Base-by-base conservation (phyloP, 2,888 invertebrate species). In the Rutpela maculata region DNA sequence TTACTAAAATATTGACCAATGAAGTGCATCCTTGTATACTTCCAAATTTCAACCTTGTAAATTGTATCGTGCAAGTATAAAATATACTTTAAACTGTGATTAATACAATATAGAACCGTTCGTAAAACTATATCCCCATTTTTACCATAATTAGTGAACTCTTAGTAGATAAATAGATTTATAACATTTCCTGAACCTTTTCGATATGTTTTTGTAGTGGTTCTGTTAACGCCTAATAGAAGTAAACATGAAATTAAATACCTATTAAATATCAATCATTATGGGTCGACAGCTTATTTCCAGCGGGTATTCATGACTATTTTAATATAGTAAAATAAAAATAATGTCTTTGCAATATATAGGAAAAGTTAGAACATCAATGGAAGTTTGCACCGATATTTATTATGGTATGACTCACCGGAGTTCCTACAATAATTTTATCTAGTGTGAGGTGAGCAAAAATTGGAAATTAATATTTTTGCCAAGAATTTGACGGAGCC, bases 1-100 rank as follows among this genome's bases (percentile, higher is more conserved):
- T 26, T 26, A n/a, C 18, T 10, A 69, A 57, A 57, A 57, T 50
- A 22, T 67, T 67, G 60, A 67, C 68, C 59, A 67, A 74, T n/a
- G 43, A 3, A 56, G 17, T 12, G 38, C 31, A 56, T 68, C 59
- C 75, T 73, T 72, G 22, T 71, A 74, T 79, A 79, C 72, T 75
- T 77, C 72, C 79, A 75, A 78, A 79, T 80, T 81, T 79, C 74
- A 73, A 76, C 78, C 73, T 77, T 80, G 80, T 81, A 79, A 66
- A 80, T 75, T 75, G 68, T 77, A 77, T 71, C 72, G 77, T 78
- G 68, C 77, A 77, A 82, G 80, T 82, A 82, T 80, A 79, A 68
- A 71, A 82, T 84, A 84, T 86, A 86, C 85, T 86, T 86, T 85
- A 84, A 86, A 86, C 87, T 87, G 87, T 87, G 87, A 87, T 87